Base-by-base conservation (phyloP, 2,888 invertebrate genomes). In the Steinernema scapterisci region DNA sequence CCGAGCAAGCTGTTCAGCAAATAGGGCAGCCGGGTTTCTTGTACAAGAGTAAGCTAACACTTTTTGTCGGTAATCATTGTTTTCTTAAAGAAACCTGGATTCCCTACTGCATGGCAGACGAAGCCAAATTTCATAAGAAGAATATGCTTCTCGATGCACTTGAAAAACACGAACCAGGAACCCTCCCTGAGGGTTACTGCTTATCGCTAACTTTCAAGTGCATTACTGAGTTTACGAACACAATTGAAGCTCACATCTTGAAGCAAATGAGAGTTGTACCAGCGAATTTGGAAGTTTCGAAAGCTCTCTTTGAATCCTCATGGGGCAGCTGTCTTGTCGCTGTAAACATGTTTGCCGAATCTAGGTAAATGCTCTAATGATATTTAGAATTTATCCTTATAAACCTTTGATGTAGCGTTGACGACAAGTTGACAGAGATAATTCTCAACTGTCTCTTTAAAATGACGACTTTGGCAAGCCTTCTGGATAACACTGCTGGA, bases 121-220 rank as follows among this genome's bases (percentile, higher is more conserved):
- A 38, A 71, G 77, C 81, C 46, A 44, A 81, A 48, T 79, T 76
- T 19, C 72, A 74, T 5, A 82, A 80, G 48, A 71, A 75, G 11
- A 81, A 75, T 63, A 73, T 81, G 44, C 45, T 81, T 87, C 91
- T 97, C 88, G 99, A 99, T 88, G 93, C 96, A 93, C 88, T 97
- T 84, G 99, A 99, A 87, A 95, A 96, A 88, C 91, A 93, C 21
- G 97, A 99, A 85, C 94, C 97, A 7, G 96, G 96, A 0, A 89
- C 91, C 13, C 93, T 97, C 81, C 94, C 94, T n/a, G 96, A 97
- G 80, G 97, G 97, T 0, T 99, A 97, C 89, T 95, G 96, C 3
- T 93, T 99, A 77, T 96, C 97, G 0, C 92, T 97, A 51, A 95
- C 96, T 0, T 97, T 95, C 89, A 93, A 94, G 3, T 94, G 95